Percentiles rank a stretch among this genome's conserved stretches.
Evolutionary conservation across 2,888 invertebrate species (phyloP).

Genomic region (Cephalotes varians): DNA sequence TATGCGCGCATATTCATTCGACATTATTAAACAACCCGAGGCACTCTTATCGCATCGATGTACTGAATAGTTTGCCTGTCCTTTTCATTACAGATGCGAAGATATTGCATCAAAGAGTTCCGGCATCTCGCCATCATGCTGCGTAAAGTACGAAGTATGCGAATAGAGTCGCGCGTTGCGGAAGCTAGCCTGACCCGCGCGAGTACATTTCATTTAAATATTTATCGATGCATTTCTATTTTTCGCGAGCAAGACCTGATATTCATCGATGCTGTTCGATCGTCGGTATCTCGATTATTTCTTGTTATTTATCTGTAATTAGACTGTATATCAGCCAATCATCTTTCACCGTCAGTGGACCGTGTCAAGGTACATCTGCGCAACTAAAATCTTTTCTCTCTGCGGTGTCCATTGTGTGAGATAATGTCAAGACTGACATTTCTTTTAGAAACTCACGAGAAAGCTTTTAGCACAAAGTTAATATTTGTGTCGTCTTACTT

Average conservation of each 20-base stretch:
- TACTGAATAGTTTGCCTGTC: slow-evolving; percentile 37
- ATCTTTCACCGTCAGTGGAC: background rate
- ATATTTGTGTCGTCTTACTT: slow-evolving; percentile 5
- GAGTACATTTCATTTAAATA: slow-evolving; percentile 75
- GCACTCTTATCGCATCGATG: slow-evolving; percentile 39
- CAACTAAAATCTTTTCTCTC: background rate
- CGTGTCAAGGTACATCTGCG: background rate
- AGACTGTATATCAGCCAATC: slow-evolving; percentile 27
- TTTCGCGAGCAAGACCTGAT: slow-evolving; percentile 50
- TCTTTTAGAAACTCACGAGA: slow-evolving; percentile 16
- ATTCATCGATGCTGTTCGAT: slow-evolving; percentile 43
- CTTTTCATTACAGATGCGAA: slow-evolving; percentile 35
- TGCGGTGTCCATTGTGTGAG: background rate
- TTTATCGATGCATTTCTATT: slow-evolving; percentile 72
- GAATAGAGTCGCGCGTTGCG: slow-evolving; percentile 37
- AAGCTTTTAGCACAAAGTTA: slow-evolving; percentile 7
- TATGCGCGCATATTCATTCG: slow-evolving; percentile 29
- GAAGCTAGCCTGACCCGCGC: slow-evolving; percentile 40
- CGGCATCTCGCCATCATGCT: slow-evolving; percentile 21
- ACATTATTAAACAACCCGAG: slow-evolving; percentile 35
- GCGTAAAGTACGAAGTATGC: slow-evolving; percentile 44
- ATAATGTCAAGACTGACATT: background rate
- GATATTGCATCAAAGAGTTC: slow-evolving; percentile 49
- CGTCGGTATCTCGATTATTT: slow-evolving; percentile 45
- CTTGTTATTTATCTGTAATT: slow-evolving; percentile 59